Evolutionary conservation across 1,140 invertebrate species (phyloP).

Genomic region (Megalopta genalis): DNA sequence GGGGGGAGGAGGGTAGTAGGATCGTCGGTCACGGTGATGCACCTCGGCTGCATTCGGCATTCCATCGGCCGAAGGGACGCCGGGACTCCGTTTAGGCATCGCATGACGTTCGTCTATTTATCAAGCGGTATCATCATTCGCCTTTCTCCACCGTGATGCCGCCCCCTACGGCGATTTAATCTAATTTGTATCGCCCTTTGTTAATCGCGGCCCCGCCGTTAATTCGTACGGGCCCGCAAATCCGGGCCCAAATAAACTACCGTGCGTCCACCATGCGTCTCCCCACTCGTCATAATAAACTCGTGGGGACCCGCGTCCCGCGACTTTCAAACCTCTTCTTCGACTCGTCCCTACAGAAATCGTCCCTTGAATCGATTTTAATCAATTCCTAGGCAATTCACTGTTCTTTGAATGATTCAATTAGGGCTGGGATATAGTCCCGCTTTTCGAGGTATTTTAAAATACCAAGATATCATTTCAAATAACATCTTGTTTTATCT

Average conservation of each 20-base stretch:
- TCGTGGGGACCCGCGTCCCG: background rate
- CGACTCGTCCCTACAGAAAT: too few species aligned
- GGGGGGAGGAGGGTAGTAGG: background rate
- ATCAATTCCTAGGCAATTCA: too few species aligned
- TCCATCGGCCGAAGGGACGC: conserved; percentile 54
- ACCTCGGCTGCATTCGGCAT: conserved; percentile 30
- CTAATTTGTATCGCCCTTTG: conserved; percentile 79
- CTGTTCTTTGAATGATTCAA: too few species aligned
- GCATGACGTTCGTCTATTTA: conserved; percentile 79
- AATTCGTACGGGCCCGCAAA: conserved; percentile 71
- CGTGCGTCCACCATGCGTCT: conserved; percentile 61
- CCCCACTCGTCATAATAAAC: conserved; percentile 64
- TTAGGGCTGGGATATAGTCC: too few species aligned
- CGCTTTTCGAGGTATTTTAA: too few species aligned
- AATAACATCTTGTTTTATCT: too few species aligned
- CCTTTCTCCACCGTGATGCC: conserved; percentile 75
- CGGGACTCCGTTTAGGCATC: conserved; percentile 72
- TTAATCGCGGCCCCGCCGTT: conserved; percentile 74
- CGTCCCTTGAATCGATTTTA: too few species aligned
- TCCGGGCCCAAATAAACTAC: conserved; percentile 72
- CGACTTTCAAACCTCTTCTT: too few species aligned
- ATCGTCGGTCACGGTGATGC: conserved; percentile 1
- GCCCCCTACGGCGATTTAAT: conserved; percentile 79
- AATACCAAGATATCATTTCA: too few species aligned
- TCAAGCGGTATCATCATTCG: conserved; percentile 79